phyloP scores from a whole-genome alignment of 2,888 invertebrate genomes.

The Gnatocerus cornutus region DNA sequence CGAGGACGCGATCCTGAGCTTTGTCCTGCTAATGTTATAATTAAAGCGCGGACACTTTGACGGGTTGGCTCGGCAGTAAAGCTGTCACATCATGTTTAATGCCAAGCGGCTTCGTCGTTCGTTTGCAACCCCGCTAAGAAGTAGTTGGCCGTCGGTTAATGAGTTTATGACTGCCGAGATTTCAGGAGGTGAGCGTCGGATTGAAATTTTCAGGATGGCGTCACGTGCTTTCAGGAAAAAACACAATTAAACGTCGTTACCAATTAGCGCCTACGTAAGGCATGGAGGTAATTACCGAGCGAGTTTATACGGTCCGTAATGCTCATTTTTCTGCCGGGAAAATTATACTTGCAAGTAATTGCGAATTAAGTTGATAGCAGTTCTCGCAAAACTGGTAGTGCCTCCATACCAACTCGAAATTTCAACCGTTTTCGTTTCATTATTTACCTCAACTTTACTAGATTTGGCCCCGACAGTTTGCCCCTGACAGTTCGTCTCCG shows the following conservation, averaged over 20 bases:
- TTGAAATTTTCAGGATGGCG: background rate
- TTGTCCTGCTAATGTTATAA: conserved; percentile 68
- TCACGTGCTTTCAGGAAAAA: conserved; percentile 11
- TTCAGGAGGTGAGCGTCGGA: background rate
- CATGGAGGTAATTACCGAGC: background rate
- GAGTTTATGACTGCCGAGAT: background rate
- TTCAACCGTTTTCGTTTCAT: background rate
- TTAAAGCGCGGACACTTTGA: conserved; percentile 67
- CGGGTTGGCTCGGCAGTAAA: conserved; percentile 63
- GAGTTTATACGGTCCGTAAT: background rate
- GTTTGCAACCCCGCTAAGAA: conserved; percentile 38
- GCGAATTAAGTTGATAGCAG: conserved; percentile 2
- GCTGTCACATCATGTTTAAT: conserved; percentile 63
- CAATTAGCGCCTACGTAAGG: conserved; percentile 14
- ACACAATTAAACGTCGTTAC: conserved; percentile 10
- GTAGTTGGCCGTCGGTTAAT: background rate
- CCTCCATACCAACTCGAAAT: background rate
- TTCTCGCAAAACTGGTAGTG: conserved; percentile 11
- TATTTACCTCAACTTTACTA: too few species aligned
- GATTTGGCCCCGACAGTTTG: too few species aligned
- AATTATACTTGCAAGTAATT: conserved; percentile 11
- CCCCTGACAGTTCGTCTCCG: too few species aligned
- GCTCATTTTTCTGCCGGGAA: conserved; percentile 5
- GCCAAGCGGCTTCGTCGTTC: conserved; percentile 48
- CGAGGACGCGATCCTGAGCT: conserved; percentile 57